Conservation (phyloP, 2,888 invertebrate genomes). For the Ditylenchus weischeri region DNA sequence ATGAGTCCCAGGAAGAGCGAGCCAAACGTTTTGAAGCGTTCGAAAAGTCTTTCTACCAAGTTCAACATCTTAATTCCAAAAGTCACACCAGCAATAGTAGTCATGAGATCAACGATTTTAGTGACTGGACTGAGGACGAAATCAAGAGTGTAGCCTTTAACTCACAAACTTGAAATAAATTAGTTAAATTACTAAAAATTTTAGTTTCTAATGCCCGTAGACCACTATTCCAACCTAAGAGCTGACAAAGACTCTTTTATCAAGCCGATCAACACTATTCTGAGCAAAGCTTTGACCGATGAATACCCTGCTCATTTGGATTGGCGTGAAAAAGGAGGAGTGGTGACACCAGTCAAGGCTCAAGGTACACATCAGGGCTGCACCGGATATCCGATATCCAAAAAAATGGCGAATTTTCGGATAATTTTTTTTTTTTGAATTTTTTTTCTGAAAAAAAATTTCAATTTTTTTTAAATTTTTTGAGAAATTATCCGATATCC, state of each 20-base stretch:
- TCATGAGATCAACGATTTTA: constrained; percentile 52
- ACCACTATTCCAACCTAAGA: constrained; percentile 44
- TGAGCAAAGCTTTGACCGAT: constrained; percentile 18
- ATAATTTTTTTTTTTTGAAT: too few relatives aligned
- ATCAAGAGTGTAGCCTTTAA: constrained; percentile 39
- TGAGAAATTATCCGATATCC: too few relatives aligned
- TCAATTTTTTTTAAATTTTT: too few relatives aligned
- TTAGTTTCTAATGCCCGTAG: constrained; percentile 46
- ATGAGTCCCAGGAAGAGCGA: neutral
- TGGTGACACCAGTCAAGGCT: constrained; percentile 56
- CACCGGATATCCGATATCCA: too few relatives aligned
- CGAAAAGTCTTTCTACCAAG: neutral
- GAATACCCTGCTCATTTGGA: constrained; percentile 50
- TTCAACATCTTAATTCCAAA: neutral
- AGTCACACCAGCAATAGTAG: constrained; percentile 17
- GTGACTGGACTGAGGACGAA: constrained; percentile 54
- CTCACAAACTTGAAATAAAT: neutral
- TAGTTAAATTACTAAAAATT: constrained; percentile 8
- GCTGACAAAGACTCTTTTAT: constrained; percentile 45
- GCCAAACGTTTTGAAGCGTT: constrained; percentile 5
- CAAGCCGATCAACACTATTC: constrained; percentile 19
- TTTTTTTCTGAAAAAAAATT: neutral
- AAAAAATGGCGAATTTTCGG: too few relatives aligned
- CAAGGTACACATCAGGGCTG: constrained; percentile 48
- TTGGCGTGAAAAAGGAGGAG: constrained; percentile 53